Evolutionary conservation across 2,113 vertebrate species (phyloP).

Genomic region (Stegostoma tigrinum): DNA sequence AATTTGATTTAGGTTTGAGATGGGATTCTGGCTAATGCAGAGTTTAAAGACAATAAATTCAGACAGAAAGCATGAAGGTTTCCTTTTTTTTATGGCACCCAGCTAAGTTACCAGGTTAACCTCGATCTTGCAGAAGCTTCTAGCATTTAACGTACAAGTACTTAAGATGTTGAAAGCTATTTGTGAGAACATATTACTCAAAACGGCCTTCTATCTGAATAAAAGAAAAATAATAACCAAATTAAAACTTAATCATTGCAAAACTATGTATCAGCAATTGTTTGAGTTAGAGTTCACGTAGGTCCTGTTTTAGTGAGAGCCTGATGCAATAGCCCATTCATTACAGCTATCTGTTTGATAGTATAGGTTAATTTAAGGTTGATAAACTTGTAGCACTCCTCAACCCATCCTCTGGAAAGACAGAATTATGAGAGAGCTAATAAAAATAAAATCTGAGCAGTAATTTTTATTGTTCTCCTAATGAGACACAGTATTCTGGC

Average conservation of each 20-base stretch:
- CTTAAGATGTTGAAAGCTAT: background rate
- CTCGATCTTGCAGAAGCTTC: background rate
- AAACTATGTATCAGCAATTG: background rate
- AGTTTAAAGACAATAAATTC: conserved; percentile 5
- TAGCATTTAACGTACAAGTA: background rate
- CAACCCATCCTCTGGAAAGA: background rate
- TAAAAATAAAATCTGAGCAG: background rate
- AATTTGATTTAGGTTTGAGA: background rate
- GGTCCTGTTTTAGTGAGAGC: background rate
- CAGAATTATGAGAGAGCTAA: background rate
- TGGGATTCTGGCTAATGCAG: background rate
- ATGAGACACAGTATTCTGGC: background rate
- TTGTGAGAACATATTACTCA: background rate
- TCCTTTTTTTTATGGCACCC: background rate
- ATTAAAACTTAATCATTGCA: background rate
- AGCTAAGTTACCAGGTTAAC: background rate
- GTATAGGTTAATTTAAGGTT: background rate
- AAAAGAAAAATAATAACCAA: background rate
- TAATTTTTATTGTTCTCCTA: background rate
- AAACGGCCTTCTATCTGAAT: background rate
- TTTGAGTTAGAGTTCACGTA: background rate
- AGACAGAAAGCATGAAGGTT: background rate
- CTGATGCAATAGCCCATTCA: background rate
- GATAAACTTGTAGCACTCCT: background rate
- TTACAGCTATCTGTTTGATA: background rate